Evolutionary conservation across 2,888 invertebrate species (phyloP).

Genomic region (Lissonota sp.): DNA sequence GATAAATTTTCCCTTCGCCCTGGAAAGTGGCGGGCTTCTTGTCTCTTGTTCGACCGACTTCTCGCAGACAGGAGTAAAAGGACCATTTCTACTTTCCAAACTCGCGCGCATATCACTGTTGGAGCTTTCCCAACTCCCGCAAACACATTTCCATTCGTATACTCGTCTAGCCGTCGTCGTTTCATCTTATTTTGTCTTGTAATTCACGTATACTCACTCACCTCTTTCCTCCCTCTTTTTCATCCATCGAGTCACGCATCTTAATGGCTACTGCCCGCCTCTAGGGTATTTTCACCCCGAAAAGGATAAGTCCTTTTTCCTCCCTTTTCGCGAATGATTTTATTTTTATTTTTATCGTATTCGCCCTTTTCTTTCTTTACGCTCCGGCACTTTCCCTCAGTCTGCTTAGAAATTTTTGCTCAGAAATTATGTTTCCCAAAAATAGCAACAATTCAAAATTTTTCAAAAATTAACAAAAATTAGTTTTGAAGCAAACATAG

Average conservation of each 20-base stretch:
- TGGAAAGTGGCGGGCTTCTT: constrained; percentile 25
- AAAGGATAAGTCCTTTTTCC: no score
- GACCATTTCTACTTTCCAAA: constrained; percentile 17
- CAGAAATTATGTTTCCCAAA: no score
- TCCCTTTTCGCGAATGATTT: no score
- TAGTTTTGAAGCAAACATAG: no score
- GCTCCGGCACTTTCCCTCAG: no score
- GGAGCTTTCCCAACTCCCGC: neutral
- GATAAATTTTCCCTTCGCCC: constrained; percentile 54
- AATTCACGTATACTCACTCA: constrained; percentile 6
- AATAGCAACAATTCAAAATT: no score
- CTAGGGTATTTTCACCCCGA: no score
- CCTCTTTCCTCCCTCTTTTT: constrained; percentile 8
- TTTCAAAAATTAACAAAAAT: no score
- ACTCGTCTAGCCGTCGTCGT: no score
- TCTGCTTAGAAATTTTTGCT: no score
- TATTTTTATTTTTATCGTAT: no score
- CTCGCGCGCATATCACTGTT: neutral
- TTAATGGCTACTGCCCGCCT: constrained; percentile 17
- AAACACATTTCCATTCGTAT: constrained; percentile 31
- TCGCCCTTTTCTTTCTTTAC: no score
- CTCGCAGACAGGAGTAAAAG: constrained; percentile 23
- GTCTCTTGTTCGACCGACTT: neutral
- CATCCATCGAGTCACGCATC: constrained; percentile 42
- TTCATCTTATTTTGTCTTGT: constrained; percentile 53